A percentile compares a stretch with the other conserved stretches of the same genome.
These are phyloP conservation scores for Thecophora atra DNA, from an alignment of 2,888 invertebrate species.

Conservation along the genomic window DNA sequence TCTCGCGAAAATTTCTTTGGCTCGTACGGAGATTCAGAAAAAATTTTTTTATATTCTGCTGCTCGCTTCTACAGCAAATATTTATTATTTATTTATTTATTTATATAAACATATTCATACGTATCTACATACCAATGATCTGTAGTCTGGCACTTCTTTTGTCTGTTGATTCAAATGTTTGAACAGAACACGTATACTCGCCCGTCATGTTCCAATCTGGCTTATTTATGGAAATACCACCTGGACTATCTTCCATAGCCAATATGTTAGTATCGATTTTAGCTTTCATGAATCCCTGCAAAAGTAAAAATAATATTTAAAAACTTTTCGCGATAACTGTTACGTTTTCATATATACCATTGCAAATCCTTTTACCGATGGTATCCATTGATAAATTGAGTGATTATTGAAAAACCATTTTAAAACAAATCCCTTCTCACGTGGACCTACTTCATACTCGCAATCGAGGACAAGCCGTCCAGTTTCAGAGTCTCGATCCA, in stretches of 20 bases:
- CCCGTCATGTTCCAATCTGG: slow-evolving; percentile 67
- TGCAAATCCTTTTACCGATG: slow-evolving; percentile 64
- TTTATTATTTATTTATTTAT: not conserved
- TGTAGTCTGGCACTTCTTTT: slow-evolving; percentile 65
- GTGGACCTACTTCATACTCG: slow-evolving; percentile 62
- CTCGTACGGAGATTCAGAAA: not conserved
- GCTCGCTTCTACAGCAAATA: not conserved
- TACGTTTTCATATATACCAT: slow-evolving; percentile 57
- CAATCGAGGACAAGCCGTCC: slow-evolving; percentile 65
- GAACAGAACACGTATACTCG: slow-evolving; percentile 66
- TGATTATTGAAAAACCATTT: slow-evolving; percentile 66
- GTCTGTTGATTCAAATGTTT: slow-evolving; percentile 66
- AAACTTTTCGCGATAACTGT: not conserved
- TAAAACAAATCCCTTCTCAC: slow-evolving; percentile 65
- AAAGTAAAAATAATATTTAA: not conserved
- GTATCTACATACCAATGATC: slow-evolving; percentile 61
- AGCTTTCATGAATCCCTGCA: slow-evolving; percentile 64
- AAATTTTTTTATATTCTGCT: not conserved
- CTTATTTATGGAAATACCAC: slow-evolving; percentile 65
- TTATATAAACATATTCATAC: not conserved
- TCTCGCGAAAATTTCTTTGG: too few relatives aligned
- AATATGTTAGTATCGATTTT: slow-evolving; percentile 65
- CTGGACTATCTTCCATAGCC: slow-evolving; percentile 63
- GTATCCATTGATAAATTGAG: slow-evolving; percentile 66
- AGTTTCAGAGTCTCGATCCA: slow-evolving; percentile 62